Percentiles rank a stretch among this genome's conserved stretches.
Evolutionary conservation across 2,888 invertebrate genomes (phyloP).

Genomic region (Calliopum simillimum): DNA sequence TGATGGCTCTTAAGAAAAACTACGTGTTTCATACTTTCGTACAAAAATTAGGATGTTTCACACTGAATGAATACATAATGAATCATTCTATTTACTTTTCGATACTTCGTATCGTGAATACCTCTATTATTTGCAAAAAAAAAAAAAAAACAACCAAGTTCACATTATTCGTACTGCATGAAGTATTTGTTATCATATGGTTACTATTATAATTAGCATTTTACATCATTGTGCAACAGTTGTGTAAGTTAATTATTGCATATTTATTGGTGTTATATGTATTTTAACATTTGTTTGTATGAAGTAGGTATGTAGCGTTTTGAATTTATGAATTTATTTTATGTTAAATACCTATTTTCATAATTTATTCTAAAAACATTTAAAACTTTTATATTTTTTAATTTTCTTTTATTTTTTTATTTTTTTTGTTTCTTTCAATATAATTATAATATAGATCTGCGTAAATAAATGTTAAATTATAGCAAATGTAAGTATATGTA

Average conservation of each 20-base stretch:
- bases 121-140: no score
- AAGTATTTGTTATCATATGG: no score
- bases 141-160: no score
- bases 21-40: no score
- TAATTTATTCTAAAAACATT: constrained; percentile 11
- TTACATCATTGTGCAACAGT: constrained; percentile 41
- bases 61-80: no score
- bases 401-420: background rate
- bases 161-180: no score
- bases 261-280: constrained; percentile 32
- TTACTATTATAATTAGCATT: no score
- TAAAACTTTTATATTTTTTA: constrained; percentile 5
- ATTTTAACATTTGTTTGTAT: constrained; percentile 9
- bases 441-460: constrained; percentile 4
- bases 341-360: background rate
- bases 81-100: no score
- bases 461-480: constrained; percentile 23
- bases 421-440: background rate
- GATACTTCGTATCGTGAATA: no score
- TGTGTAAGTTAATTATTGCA: constrained; percentile 7
- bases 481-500: no score
- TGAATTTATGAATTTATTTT: background rate
- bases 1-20: no score
- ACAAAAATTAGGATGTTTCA: no score
- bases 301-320: background rate